Evolutionary conservation across 2,113 vertebrate species (phyloP).

Genomic region (Clarias macrocephalus): DNA sequence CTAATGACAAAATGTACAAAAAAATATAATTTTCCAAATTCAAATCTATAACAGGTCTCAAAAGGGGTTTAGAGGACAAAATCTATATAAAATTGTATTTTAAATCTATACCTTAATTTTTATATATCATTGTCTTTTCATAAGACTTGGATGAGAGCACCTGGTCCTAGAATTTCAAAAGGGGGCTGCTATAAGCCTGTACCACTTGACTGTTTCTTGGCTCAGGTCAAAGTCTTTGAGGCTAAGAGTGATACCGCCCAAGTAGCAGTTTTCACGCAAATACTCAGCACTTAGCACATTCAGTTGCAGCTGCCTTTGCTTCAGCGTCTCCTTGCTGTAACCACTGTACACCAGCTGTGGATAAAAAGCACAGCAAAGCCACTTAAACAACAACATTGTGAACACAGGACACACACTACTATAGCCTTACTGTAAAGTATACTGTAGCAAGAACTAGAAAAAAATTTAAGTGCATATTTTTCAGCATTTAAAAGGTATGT

Average conservation of each 20-base stretch:
- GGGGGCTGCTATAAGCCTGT: constrained; percentile 85
- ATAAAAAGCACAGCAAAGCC: constrained; percentile 27
- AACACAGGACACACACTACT: background rate
- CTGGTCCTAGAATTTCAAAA: constrained; percentile 66
- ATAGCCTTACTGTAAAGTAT: background rate
- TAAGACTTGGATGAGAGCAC: constrained; percentile 21
- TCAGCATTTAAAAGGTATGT: background rate
- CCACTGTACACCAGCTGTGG: constrained; percentile 91
- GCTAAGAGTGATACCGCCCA: constrained; percentile 89
- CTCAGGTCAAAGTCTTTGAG: constrained; percentile 95
- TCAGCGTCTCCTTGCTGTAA: constrained; percentile 89
- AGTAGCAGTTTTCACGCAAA: constrained; percentile 92
- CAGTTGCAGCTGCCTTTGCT: constrained; percentile 89
- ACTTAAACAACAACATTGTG: background rate
- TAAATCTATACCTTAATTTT: background rate
- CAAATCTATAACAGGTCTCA: constrained; percentile 60
- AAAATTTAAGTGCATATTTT: background rate
- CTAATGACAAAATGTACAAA: constrained; percentile 75
- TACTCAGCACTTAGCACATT: constrained; percentile 96
- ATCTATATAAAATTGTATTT: background rate
- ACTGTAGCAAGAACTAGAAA: background rate
- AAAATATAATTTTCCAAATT: constrained; percentile 62
- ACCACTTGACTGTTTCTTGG: constrained; percentile 95
- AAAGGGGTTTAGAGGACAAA: constrained; percentile 17
- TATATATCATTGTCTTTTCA: constrained; percentile 14